Evolutionary conservation across 64 coral and sea anemone species (phyloP), one percentile per base, ranked within the genome.

Genomic region (Exaiptasia diaphana): DNA sequence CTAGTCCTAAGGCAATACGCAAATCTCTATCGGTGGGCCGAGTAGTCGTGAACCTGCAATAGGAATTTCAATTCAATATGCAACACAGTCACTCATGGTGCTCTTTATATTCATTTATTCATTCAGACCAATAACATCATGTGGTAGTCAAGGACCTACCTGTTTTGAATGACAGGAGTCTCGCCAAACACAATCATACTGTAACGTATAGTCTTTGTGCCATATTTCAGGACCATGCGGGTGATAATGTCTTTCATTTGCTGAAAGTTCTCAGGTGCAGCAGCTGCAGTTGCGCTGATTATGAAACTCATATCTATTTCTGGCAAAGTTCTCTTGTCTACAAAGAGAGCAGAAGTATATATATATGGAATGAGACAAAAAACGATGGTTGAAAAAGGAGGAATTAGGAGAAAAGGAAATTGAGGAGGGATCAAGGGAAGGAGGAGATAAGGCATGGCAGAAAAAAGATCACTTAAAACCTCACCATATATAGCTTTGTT

Each of bases 191-290:
- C 71, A 14, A 77, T 43, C 29, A 86, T 31, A 77, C 71, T 76
- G 55, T 86, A 86, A 9, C 71, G 71, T 13, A 86, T 67, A 14
- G 30, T 67, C 12, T 75, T 26, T 20, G 72, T 52, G 23, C 83
- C 83, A 38, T 86, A 77, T 62, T 77, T 86, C 11, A 43, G 21
- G 18, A 86, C 53, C 13, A 86, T 42, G 2, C 40, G 68, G 20
- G 76, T 86, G 26, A 86, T 68, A 30, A 86, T 59, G 50, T 76
- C 83, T 55, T 77, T 58, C 83, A 86, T 77, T 39, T 86, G 64
- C 41, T 37, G 30, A 43, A 76, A 86, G 48, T 76, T 45, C 52
- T 86, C 44, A 4, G 37, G 60, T 20, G 83, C 41, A 31, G 76
- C 74, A 7, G 31, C 36, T 12, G 71, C 73, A 1, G 83, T 86